Base-by-base conservation (phyloP, 2,888 invertebrate species). In the Ypsolopha scabrella region DNA sequence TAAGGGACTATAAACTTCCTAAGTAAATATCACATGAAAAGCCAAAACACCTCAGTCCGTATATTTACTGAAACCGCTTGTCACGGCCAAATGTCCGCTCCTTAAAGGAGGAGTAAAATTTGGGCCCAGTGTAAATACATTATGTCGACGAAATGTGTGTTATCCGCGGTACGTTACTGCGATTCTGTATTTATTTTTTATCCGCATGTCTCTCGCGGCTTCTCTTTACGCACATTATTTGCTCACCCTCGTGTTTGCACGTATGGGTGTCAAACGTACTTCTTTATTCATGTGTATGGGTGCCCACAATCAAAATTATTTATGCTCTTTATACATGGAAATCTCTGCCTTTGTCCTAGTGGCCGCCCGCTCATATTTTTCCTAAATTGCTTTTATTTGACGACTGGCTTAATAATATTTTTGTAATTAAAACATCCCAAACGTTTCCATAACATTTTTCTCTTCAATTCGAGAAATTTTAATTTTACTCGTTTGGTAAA, bases 281-380 rank as follows among this genome's bases (percentile, higher is more conserved):
- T 72, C 72, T 73, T 73, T 79, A 79, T 80, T 80, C 80, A 76
- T 76, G 71, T 69, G 70, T 66, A 66, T 66, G 63, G 24, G 69
- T 66, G 65, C 66, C 72, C 76, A 75, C 75, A 74, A 75, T 79
- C 80, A 73, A 80, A 79, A 81, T 80, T 80, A 82, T 82, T 81
- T 77, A 80, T 78, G 75, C 72, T 72, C 75, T 75, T 76, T 75
- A 73, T 71, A 66, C 73, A 75, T 75, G 76, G 70, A 73, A 79
- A 77, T 75, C 72, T 74, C 70, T 57, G 64, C 72, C 68, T 78
- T 78, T 79, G 77, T 79, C 69, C 72, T 60, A 56, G 57, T 53
- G 52, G 56, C 61, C 57, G 60, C 55, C 55, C 58, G 59, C 57
- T 58, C 64, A 59, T 62, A 61, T 66, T 68, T 67, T 63, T 64